Base-by-base conservation (phyloP, 1,140 invertebrate genomes). In the Lordiphosa clarofinis region DNA sequence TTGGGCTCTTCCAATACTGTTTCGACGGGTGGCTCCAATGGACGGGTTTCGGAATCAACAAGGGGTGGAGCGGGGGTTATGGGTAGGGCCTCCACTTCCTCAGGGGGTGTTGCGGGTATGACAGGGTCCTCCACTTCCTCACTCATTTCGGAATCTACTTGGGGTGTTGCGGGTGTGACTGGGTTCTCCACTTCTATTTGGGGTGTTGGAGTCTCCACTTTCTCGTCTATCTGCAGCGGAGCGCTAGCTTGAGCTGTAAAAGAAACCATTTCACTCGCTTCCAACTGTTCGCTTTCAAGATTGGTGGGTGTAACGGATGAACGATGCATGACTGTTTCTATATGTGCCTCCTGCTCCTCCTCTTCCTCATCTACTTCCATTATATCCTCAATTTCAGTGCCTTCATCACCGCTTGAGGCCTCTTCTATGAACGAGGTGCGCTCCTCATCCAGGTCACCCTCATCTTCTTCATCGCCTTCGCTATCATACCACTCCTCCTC, bases 401-500 rank as follows among this genome's bases (percentile, higher is more conserved):
- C 59, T 24, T 66, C 73, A 3, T 81, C 71, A 1, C 84, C 82
- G 39, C 67, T 87, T 2, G 81, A 86, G 10, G 64, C 82, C 1
- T 86, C 82, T 44, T 79, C 79, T 12, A 86, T 72, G 5, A 42
- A 53, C 15, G 56, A 56, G 3, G 48, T 52, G 10, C 67, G 56
- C 12, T 73, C 76, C 38, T 78, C 72, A 9, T 70, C 57, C 37
- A 66, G 38, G 19, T 19, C 19, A 19, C 19, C 19, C 19, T 84
- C 73, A 12, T 72, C 84, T 12, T 89, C 86, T 36, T 89, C 87
- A 38, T 90, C 90, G 19, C 86, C 84, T 44, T 90, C 86, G 64
- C 90, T 91, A 46, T 90, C 90, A 52, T 90, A 90, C 75, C 91
- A 90, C 70, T 91, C 90, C 61, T 91, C 90, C 28, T 89, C 87